Evolutionary conservation across 2,888 invertebrate species (phyloP), one percentile per base, ranked within the genome.

Genomic region (Calameuta pallipes): DNA sequence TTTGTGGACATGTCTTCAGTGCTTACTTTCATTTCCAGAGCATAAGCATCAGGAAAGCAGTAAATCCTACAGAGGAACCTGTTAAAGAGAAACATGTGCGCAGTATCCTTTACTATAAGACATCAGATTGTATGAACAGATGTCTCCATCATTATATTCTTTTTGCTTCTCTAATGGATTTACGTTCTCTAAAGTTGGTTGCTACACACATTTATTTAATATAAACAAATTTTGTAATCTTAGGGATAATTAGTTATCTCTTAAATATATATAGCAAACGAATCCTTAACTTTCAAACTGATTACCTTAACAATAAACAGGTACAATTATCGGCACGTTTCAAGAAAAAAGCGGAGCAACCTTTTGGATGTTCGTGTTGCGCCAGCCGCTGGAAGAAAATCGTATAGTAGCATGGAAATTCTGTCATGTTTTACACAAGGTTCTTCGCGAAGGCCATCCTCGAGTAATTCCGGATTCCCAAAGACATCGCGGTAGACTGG

Each of bases 51-150:
- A 95, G 95, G 87, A 99, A 99, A 92, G 99, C 99, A 33, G 96
- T 99, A 83, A 99, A 97, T 92, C 94, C 95, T 15, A 94, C 95
- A 82, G 99, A 99, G 92, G 96, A 96, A 12, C 98, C 99, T 1
- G 96, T 98, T 0, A 99, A 99, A 93, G 98, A 98, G 91, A 99
- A 99, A 94, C 99, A 99, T 96, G 98, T 98, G 73, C 95, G 99
- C 84, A 94, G 95, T 94, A 94, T 93, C 92, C 92, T 92, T 93
- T 88, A 68, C 69, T 79, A 73, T 81, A 41, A 4, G 4, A 15
- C 15, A 41, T 41, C 15, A 41, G 41, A 41, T 15, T 41, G 15
- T 41, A 23, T 41, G 41, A 41, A 41, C 41, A 41, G 41, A 41
- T 41, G 41, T 41, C 23, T 71, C 70, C 15, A 31, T 75, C 77